phyloP scores from a whole-genome alignment of 2,888 invertebrate genomes.

The Mythimna pallens region DNA sequence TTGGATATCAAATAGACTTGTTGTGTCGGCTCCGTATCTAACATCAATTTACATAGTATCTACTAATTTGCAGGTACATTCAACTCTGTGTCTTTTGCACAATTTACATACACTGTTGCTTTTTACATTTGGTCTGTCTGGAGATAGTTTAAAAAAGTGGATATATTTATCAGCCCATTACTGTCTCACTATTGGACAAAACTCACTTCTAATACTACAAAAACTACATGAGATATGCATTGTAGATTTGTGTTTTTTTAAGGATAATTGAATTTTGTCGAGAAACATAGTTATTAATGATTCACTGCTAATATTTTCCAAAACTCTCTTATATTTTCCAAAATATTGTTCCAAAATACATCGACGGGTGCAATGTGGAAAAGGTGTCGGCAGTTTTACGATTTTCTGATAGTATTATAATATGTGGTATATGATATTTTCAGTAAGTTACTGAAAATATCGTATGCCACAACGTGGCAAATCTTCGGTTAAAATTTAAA shows the following conservation, averaged over 20 bases:
- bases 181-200: too few species aligned
- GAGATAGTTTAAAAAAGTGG: background rate
- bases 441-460: too few species aligned
- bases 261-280: too few species aligned
- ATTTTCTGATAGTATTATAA: too few species aligned
- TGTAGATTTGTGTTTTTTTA: too few species aligned
- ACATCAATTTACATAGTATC: constrained; percentile 50
- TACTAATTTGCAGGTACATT: constrained; percentile 44
- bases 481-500: too few species aligned
- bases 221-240: too few species aligned
- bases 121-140: background rate
- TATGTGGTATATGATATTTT: too few species aligned
- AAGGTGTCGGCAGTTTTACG: too few species aligned
- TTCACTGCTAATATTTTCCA: background rate
- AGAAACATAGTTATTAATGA: background rate
- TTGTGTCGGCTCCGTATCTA: constrained; percentile 49
- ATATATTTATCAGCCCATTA: background rate
- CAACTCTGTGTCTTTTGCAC: constrained; percentile 44
- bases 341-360: background rate
- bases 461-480: too few species aligned
- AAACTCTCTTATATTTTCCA: background rate
- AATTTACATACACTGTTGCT: constrained; percentile 6
- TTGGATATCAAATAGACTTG: constrained; percentile 61
- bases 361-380: too few species aligned
- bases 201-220: too few species aligned